Conservation (phyloP, 2,888 invertebrate genomes). For the Monochamus alternatus region DNA sequence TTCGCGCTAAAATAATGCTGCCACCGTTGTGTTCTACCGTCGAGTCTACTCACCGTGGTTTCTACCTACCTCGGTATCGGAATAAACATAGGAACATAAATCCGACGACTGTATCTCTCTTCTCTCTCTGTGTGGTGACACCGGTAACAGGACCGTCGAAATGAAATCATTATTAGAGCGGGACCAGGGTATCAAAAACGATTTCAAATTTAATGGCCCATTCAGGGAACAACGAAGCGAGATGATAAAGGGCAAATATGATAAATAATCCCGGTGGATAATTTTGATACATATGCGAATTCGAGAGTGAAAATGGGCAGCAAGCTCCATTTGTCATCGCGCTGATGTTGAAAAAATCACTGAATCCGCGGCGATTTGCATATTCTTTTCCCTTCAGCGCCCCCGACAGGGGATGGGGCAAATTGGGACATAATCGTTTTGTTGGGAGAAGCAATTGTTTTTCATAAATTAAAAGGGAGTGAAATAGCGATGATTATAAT, state of each 20-base stretch:
- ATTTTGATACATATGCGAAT: conserved; percentile 28
- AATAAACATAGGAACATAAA: too few relatives aligned
- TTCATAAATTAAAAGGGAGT: too few relatives aligned
- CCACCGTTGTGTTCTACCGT: background rate
- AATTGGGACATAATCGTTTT: background rate
- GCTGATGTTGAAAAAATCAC: conserved; percentile 12
- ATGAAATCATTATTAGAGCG: conserved; percentile 3
- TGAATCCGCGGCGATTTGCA: background rate
- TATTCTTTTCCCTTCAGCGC: background rate
- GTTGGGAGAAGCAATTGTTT: too few relatives aligned
- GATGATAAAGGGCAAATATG: conserved; percentile 28
- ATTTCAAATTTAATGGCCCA: conserved; percentile 32
- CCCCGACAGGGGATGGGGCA: background rate
- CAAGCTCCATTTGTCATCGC: background rate
- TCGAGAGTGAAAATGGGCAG: conserved; percentile 6
- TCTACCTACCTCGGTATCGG: too few relatives aligned
- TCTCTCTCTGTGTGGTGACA: background rate
- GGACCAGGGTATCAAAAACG: conserved; percentile 21
- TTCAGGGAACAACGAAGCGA: conserved; percentile 6
- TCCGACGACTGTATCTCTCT: background rate
- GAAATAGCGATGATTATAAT: too few relatives aligned
- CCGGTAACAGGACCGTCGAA: background rate
- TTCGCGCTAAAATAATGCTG: too few relatives aligned
- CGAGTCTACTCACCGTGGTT: too few relatives aligned
- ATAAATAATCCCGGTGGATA: conserved; percentile 24